A percentile compares a stretch with the other conserved stretches of the same genome.
phyloP scores from a whole-genome alignment of 2,797 vertebrate genomes.

The Uromys caudimaculatus region DNA sequence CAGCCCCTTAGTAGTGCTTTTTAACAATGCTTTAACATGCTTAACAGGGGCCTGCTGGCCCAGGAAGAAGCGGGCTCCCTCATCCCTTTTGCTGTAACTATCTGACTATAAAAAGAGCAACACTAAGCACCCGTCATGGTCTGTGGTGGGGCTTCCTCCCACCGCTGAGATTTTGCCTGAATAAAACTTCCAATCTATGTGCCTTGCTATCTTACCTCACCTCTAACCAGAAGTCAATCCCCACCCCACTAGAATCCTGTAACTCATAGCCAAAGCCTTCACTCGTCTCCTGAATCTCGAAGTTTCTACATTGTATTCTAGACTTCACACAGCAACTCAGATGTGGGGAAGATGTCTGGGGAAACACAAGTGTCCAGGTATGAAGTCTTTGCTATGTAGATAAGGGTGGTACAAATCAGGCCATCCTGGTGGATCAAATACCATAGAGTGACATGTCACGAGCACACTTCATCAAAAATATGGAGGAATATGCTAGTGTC shows the following conservation, averaged over 20 bases:
- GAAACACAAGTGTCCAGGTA: neutral
- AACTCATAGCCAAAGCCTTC: neutral
- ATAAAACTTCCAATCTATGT: neutral
- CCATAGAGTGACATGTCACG: neutral
- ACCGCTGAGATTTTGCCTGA: neutral
- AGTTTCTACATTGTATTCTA: rapidly evolving
- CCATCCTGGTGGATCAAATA: neutral
- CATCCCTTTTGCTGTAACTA: neutral
- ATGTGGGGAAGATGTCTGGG: neutral
- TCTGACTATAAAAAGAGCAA: neutral
- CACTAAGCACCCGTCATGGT: neutral
- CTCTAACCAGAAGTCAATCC: neutral
- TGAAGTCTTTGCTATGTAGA: neutral
- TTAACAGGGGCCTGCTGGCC: neutral
- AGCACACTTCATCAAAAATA: neutral
- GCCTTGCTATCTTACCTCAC: neutral
- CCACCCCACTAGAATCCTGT: neutral
- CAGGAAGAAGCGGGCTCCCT: too few relatives aligned
- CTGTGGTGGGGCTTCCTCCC: neutral
- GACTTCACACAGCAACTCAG: rapidly evolving
- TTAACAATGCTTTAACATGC: too few relatives aligned
- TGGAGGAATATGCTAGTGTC: neutral
- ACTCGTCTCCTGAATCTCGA: neutral
- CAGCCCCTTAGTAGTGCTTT: neutral
- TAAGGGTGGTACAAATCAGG: neutral